These are phyloP conservation scores for Drosophila oshimai DNA, from an alignment of 1,140 invertebrate species.

Conservation along the genomic window DNA sequence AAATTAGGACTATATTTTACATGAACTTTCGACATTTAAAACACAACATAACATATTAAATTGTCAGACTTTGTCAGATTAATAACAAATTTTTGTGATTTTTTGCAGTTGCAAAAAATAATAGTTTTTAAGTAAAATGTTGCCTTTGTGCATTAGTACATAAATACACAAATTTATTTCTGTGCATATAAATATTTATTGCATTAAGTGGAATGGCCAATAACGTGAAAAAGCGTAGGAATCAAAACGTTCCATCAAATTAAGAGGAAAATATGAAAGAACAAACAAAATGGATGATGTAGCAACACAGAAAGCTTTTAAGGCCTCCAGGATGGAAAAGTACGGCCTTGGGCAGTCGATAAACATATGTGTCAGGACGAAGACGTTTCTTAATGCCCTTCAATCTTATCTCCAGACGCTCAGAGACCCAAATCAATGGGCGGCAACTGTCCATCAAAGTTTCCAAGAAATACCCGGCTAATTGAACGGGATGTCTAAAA, in stretches of 20 bases:
- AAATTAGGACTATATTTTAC: too few species aligned
- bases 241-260: not conserved
- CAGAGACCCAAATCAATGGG: conserved; percentile 15
- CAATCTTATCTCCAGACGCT: conserved; percentile 8
- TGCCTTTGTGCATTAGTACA: too few species aligned
- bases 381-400: conserved; percentile 18
- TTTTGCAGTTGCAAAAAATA: too few species aligned
- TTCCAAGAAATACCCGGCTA: conserved; percentile 14
- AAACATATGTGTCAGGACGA: conserved; percentile 16
- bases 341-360: not conserved
- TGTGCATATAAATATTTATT: not conserved
- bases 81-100: too few species aligned
- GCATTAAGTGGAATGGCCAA: not conserved
- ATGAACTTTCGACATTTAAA: too few species aligned
- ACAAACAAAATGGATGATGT: not conserved
- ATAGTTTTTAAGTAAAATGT: too few species aligned
- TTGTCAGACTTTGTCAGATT: too few species aligned
- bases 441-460: conserved; percentile 25
- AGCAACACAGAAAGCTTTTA: conserved; percentile 8
- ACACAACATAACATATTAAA: too few species aligned
- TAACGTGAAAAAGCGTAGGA: not conserved
- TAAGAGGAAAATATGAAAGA: conserved; percentile 3
- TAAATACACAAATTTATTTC: not conserved
- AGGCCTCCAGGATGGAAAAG: not conserved
- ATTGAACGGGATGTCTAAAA: conserved; percentile 2